Evolutionary conservation across 2,113 vertebrate species (phyloP), one percentile per base, ranked within the genome.

Genomic region (Cromileptes altivelis): DNA sequence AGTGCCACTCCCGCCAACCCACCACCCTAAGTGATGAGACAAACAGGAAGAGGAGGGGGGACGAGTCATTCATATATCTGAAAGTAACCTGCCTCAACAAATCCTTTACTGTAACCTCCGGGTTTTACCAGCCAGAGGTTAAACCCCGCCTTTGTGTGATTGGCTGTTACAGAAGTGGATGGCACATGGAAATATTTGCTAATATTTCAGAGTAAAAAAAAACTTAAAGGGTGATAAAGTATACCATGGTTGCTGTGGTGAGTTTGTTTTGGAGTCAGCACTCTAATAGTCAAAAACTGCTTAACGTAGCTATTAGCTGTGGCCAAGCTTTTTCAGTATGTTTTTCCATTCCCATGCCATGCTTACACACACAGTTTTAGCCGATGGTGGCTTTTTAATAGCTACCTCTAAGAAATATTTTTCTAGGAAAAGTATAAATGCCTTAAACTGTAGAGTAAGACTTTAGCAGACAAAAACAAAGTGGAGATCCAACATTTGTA

Each of bases 61-160:
- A 77, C 73, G 55, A 78, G 47, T 90, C 82, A 88, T 61, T 78
- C 53, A 33, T 64, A 61, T 74, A 78, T 80, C 82, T 88, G 82
- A 78, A 60, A 11, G 21, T 30, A 64, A 81, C 75, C 68, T 83
- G 91, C 76, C 75, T 40, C 79, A 68, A 84, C 87, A 53, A n/a
- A 82, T 81, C 33, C 70, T 67, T 19, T 14, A 49, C 57, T 42
- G 58, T 71, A 72, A 52, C 23, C 60, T 57, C 30, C 50, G 68
- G 25, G 63, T 73, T 65, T 83, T 45, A n/a, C 47, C 76, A 67
- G 42, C 3, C 42, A 67, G 55, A 76, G 25, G 13, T 64, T 33
- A 56, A 8, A 61, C 27, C 33, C 42, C 17, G 25, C 58, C 61
- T n/a, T 53, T 37, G 53, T 58, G 37, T 47, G 52, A 25, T 49